Base-by-base conservation (phyloP, 2,888 invertebrate genomes). In the Harpagoxenus sublaevis region DNA sequence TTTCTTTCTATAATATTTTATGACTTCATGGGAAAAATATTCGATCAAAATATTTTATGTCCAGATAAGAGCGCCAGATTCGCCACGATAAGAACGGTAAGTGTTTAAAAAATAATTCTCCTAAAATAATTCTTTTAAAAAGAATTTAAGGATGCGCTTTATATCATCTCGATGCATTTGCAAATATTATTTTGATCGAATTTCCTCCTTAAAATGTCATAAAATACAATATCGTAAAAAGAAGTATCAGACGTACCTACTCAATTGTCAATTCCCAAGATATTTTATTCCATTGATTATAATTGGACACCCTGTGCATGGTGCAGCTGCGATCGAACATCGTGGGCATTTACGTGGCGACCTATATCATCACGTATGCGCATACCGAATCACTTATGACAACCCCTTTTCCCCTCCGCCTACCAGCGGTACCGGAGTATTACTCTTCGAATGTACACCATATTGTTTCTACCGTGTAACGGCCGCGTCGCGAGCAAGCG, bases 321-420 rank as follows among this genome's bases (percentile, higher is more conserved):
- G 55, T 74, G 78, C 60, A 78, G 57, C 39, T 51, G n/a, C 81
- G 85, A 87, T 83, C 83, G 86, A 84, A 83, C 85, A 84, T 81
- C 57, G 53, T 63, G 42, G 63, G 28, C 71, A 74, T 87, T 88
- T 84, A 84, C 81, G 63, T 55, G 51, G 12, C 74, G 71, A 55
- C 71, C 66, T 74, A 74, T 51, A 42, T 55, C 51, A 71, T 83
- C 39, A 48, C 53, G 70, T 87, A 84, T 83, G 86, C 83, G 83
- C 83, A 83, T 85, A 83, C 42, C 53, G 74, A 85, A 85, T 83
- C 81, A 85, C 79, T 87, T 78, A 53, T 68, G 63, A 68, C 57
- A 45, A 53, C 45, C 55, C 31, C 42, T 28, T 45, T 45, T 15
- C 31, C 53, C 8, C 28, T 12, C n/a, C 28, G 42, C 9, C 31